Base-by-base conservation (phyloP, 2,113 vertebrate genomes). In the Dipodomys ordii region DNA sequence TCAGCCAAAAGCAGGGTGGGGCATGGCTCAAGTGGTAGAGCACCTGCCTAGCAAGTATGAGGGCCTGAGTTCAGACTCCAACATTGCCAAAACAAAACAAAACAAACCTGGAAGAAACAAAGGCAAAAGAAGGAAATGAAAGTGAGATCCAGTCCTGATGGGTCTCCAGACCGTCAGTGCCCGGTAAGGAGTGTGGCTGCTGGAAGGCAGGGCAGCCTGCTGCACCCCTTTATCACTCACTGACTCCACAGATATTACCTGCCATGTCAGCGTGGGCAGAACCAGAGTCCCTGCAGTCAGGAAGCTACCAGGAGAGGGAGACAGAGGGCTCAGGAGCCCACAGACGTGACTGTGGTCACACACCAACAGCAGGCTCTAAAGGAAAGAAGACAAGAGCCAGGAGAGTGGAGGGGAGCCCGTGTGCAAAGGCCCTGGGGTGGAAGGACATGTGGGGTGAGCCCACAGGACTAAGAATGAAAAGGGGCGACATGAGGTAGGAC, bases 81-180 rank as follows among this genome's bases (percentile, higher is more conserved):
- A 39, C 39, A 5, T 39, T 39, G 39, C 39, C 39, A 39, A 39
- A 39, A 39, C 39, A 39, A 39, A 39, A 6, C 39, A 39, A 39
- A 39, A 39, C 39, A 39, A 39, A 39, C 39, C 39, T 76, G 16
- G 23, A 82, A 44, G 53, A 84, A 93, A 6, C 18, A 23, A 87
- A 77, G 3, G 53, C 18, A 46, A 49, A 87, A n/a, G 53, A 87
- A 78, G 46, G 84, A 94, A 88, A 76, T 30, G 60, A 76, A 90
- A 84, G 22, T 44, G 35, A 69, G 22, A 13, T 46, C 53, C 46
- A 60, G 84, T 53, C 27, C 2, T 25, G 49, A 49, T 49, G 9
- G 49, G 49, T 12, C 49, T 49, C 49, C 49, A 49, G 49, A 12
- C 49, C 49, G 8, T 49, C 49, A 49, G 49, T 69, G 0, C 32